phyloP scores from a whole-genome alignment of 2,888 invertebrate genomes.

The Limnephilus lunatus region DNA sequence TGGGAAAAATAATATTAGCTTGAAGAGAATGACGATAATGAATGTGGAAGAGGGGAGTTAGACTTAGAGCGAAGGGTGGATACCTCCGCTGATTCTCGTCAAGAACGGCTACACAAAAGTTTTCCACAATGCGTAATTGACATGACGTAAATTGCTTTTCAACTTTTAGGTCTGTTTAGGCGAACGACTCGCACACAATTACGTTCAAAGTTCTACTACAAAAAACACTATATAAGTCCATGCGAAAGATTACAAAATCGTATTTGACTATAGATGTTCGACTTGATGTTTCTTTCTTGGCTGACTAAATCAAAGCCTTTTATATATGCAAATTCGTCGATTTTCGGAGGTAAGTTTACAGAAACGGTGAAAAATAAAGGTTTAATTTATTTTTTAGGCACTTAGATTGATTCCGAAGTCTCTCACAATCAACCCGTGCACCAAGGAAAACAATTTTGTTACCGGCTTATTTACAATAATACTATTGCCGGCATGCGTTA shows the following conservation, averaged over 20 bases:
- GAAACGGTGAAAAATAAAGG: too few relatives aligned
- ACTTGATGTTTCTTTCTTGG: background rate
- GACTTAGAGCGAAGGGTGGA: conserved; percentile 37
- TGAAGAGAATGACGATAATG: conserved; percentile 55
- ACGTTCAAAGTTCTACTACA: conserved; percentile 3
- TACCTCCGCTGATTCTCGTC: conserved; percentile 38
- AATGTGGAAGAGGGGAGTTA: conserved; percentile 41
- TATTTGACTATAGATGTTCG: background rate
- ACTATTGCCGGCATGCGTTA: too few relatives aligned
- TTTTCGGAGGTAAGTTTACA: too few relatives aligned
- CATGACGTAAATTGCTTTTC: conserved; percentile 61
- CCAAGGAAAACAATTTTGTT: too few relatives aligned
- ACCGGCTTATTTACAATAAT: too few relatives aligned
- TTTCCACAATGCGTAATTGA: conserved; percentile 52
- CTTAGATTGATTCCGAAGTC: too few relatives aligned
- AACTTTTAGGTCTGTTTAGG: conserved; percentile 43
- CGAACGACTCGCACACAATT: conserved; percentile 24
- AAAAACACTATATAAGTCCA: background rate
- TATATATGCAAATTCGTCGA: too few relatives aligned
- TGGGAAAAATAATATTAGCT: conserved; percentile 2
- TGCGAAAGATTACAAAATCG: conserved; percentile 19
- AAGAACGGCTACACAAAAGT: conserved; percentile 35
- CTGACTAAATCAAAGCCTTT: background rate
- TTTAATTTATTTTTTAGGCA: too few relatives aligned
- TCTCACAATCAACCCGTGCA: too few relatives aligned